Evolutionary conservation across 1,140 invertebrate species (phyloP).

Genomic region (Diachasmimorpha longicaudata): DNA sequence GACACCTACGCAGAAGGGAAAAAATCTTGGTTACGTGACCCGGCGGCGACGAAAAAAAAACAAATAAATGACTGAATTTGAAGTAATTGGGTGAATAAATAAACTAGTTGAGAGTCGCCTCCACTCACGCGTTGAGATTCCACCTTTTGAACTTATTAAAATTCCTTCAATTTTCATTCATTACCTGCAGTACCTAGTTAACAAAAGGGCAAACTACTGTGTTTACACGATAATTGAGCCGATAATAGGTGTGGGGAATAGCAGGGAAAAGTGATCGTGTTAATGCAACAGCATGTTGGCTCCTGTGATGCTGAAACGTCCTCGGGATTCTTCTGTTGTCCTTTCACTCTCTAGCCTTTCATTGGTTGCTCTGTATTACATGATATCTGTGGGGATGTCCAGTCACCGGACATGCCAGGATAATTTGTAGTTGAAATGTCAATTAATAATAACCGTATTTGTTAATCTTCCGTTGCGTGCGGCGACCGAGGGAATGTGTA

Average conservation of each 20-base stretch:
- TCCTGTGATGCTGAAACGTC: not conserved
- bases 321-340: constrained; percentile 9
- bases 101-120: not conserved
- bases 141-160: not conserved
- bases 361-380: not conserved
- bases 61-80: not conserved
- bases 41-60: not conserved
- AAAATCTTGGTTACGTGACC: constrained; percentile 12
- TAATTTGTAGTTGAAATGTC: constrained; percentile 49
- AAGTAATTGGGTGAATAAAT: not conserved
- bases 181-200: not conserved
- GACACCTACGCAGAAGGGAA: constrained; percentile 7
- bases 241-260: not conserved
- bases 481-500: constrained; percentile 13
- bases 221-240: not conserved
- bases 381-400: not conserved
- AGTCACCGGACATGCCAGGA: constrained; percentile 32
- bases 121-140: not conserved
- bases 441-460: constrained; percentile 50
- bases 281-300: not conserved
- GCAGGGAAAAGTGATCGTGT: not conserved
- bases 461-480: constrained; percentile 34
- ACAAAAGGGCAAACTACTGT: not conserved
- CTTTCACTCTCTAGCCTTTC: not conserved
- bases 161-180: not conserved